A percentile compares a stretch with the other conserved stretches of the same genome.
These are phyloP conservation scores for Rhodophaea formosa DNA, from an alignment of 2,888 invertebrate genomes.

Conservation along the genomic window DNA sequence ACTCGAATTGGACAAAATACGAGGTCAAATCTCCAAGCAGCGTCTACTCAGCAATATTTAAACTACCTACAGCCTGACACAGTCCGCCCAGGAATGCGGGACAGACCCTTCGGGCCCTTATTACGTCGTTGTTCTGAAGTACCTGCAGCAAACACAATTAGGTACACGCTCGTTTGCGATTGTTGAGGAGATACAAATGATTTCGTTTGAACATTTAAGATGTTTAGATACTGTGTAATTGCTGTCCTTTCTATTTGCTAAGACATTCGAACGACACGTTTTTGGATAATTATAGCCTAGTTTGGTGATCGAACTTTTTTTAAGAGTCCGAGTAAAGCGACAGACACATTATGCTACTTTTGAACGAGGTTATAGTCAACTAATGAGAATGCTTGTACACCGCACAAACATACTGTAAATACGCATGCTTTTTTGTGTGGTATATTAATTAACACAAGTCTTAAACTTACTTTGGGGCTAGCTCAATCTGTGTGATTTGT, in stretches of 20 bases:
- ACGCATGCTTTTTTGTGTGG: too few relatives aligned
- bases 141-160: slow-evolving; percentile 37
- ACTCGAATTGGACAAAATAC: neutral
- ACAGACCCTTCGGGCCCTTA: slow-evolving; percentile 24
- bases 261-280: too few relatives aligned
- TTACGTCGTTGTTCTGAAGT: slow-evolving; percentile 33
- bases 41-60: neutral
- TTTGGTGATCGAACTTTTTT: too few relatives aligned
- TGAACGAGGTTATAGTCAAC: too few relatives aligned
- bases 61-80: neutral
- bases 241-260: neutral
- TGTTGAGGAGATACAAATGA: slow-evolving; percentile 30
- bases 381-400: too few relatives aligned
- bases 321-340: too few relatives aligned
- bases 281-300: too few relatives aligned
- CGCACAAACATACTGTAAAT: too few relatives aligned
- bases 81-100: slow-evolving; percentile 3
- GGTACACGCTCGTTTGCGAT: slow-evolving; percentile 26
- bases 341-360: too few relatives aligned
- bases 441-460: too few relatives aligned
- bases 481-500: too few relatives aligned
- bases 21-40: neutral
- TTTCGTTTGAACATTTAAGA: neutral
- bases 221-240: neutral
- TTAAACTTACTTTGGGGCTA: too few relatives aligned